phyloP scores from a whole-genome alignment of 2,797 vertebrate genomes.

The Meriones psammophilus region DNA sequence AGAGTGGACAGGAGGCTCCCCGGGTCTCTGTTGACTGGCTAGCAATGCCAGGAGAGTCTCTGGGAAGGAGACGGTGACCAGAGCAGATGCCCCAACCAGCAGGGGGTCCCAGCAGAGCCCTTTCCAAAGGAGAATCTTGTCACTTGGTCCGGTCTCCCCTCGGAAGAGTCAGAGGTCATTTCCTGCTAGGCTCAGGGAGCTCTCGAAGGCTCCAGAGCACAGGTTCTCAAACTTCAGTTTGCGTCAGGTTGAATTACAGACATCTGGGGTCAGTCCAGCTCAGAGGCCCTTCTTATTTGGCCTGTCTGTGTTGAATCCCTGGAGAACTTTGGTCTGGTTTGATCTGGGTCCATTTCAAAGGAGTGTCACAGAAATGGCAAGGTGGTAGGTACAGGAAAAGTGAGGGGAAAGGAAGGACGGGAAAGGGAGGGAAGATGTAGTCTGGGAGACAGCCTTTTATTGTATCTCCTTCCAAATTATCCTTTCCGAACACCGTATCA shows the following conservation, averaged over 20 bases:
- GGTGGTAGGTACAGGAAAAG: not conserved
- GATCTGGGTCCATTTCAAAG: not conserved
- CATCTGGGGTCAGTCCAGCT: not conserved
- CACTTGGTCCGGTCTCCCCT: not conserved
- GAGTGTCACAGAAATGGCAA: not conserved
- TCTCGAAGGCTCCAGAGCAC: not conserved
- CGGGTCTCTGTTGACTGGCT: not conserved
- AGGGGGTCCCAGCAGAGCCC: not conserved
- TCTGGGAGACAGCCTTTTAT: accelerated
- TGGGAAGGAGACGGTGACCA: not conserved
- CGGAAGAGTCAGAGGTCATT: not conserved
- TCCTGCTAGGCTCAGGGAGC: not conserved
- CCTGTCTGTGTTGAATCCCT: not conserved
- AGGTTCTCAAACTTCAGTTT: not conserved
- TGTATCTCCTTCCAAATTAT: not conserved
- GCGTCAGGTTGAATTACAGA: not conserved
- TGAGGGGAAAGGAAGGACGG: not conserved
- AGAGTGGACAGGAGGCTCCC: not conserved
- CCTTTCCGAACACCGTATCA: not conserved
- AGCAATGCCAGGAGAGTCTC: not conserved
- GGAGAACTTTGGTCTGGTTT: not conserved
- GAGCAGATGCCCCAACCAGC: not conserved
- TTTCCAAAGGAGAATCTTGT: not conserved
- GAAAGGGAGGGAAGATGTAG: accelerated
- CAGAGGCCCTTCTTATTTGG: not conserved